Evolutionary conservation across 35 echinoderm and acorn worm genomes (phyloP), one percentile per base, ranked within the genome.

Genomic region (Antedon bifida): DNA sequence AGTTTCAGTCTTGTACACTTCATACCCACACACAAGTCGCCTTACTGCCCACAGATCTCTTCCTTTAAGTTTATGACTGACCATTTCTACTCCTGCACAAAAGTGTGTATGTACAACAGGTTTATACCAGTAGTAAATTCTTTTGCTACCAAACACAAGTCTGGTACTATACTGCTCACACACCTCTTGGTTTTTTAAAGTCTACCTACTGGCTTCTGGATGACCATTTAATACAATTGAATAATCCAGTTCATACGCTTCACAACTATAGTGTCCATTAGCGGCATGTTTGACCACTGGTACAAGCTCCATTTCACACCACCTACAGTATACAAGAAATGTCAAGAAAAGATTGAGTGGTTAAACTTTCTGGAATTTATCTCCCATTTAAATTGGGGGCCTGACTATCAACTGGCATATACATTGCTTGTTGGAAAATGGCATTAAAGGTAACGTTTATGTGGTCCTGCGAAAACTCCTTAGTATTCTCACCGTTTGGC

Each of bases 221-320:
- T 84, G 84, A 31, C 89, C 89, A 31, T 83, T 83, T 86, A 91
- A 87, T 8, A 91, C 89, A 0, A 34, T 77, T 26, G 31, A 36
- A 29, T 74, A 74, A 30, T 91, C 79, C 34, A 87, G 19, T 9
- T 33, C 30, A 26, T 46, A 75, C 28, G 33, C 75, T 76, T 75
- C 84, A 23, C 30, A 38, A 36, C 36, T 89, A 74, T 96, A 91
- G 30, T 83, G 79, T 26, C 93, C 93, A 36, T 46, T n/a, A 9
- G 39, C 51, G 35, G 46, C 26, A 46, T 88, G 82, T 30, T 44
- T 84, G 13, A 80, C 74, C 0, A 91, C 89, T 31, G 86, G 93
- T 45, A 86, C 91, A n/a, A 96, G 84, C 64, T 91, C 89, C 73
- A 89, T 46, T 34, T 91, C 77, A 83, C 93, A 96, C 93, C 93